A percentile compares a stretch with the other conserved stretches of the same genome.
phyloP scores from a whole-genome alignment of 2,888 invertebrate genomes.

The Eledone cirrhosa region DNA sequence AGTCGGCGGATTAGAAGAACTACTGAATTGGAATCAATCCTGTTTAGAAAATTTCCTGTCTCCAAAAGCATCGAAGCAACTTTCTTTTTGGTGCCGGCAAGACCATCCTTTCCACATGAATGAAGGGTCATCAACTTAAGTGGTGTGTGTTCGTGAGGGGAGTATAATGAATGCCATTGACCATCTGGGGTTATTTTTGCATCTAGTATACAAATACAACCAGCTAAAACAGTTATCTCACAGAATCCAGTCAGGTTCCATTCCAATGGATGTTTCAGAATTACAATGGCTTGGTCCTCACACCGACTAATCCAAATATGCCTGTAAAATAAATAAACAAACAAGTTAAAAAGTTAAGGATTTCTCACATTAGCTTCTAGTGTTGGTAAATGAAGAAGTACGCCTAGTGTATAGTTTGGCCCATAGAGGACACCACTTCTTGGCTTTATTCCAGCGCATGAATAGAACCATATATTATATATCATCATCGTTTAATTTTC shows the following conservation, averaged over 20 bases:
- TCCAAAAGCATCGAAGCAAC: not conserved
- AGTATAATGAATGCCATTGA: not conserved
- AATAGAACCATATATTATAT: too few species aligned
- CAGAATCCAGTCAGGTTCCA: not conserved
- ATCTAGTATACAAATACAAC: not conserved
- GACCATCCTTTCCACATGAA: not conserved
- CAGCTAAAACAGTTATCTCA: not conserved
- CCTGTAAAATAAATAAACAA: not conserved
- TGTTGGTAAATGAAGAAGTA: too few species aligned
- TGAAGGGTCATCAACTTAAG: not conserved
- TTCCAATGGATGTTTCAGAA: not conserved
- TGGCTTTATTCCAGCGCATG: too few species aligned
- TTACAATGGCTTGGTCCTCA: slow-evolving; percentile 5
- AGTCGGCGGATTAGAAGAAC: slow-evolving; percentile 39
- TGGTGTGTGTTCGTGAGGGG: not conserved
- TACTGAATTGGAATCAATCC: slow-evolving; percentile 32
- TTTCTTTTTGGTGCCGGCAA: not conserved
- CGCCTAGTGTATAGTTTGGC: too few species aligned
- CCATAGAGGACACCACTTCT: too few species aligned
- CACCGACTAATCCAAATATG: not conserved
- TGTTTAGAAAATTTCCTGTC: not conserved
- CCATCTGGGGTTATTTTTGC: not conserved
- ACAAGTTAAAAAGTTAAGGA: not conserved
- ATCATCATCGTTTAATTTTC: too few species aligned
- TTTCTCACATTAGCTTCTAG: too few species aligned